Base-by-base conservation (phyloP, 1,140 invertebrate genomes). In the Planococcus citri region DNA sequence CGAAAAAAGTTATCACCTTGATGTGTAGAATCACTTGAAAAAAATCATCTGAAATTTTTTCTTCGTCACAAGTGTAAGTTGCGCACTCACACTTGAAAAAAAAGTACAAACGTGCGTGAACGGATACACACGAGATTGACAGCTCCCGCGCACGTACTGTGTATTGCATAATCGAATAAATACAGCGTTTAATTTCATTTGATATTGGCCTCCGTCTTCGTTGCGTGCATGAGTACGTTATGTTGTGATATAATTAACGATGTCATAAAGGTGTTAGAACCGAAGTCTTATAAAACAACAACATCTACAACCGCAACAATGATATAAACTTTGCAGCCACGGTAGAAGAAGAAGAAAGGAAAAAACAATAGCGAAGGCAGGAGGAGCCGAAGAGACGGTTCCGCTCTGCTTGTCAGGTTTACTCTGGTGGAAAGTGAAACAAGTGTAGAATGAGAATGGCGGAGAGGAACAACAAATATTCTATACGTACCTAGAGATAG, bases 351-450 rank as follows among this genome's bases (percentile, higher is more conserved):
- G 12, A 33, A 33, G 29, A 33, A 12, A 33, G 29, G 3, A 33
- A 51, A 51, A n/a, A 51, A 51, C 6, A 51, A 51, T n/a, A 20
- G 41, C 10, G 41, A 51, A 51, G 6, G 6, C 41, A 37, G 41
- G 41, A 33, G 29, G 29, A 33, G n/a, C n/a, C n/a, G n/a, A n/a
- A 14, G 41, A 51, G 17, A 9, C n/a, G 17, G 41, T 51, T 51
- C 41, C 41, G 41, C 41, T 51, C 41, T 51, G 41, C 41, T 51
- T 51, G n/a, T 51, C 41, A n/a, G 17, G 41, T 51, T 51, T 51
- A 51, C 41, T 51, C 41, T 51, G 41, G n/a, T 51, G 41, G 41
- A 51, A 51, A 51, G 41, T 51, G n/a, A 51, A 51, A 51, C 41
- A 51, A 14, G 41, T 17, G 41, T 51, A 51, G 3, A 20, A 51